These are phyloP conservation scores for Prionace glauca DNA, from an alignment of 2,797 vertebrate species.

Conservation along the genomic window DNA sequence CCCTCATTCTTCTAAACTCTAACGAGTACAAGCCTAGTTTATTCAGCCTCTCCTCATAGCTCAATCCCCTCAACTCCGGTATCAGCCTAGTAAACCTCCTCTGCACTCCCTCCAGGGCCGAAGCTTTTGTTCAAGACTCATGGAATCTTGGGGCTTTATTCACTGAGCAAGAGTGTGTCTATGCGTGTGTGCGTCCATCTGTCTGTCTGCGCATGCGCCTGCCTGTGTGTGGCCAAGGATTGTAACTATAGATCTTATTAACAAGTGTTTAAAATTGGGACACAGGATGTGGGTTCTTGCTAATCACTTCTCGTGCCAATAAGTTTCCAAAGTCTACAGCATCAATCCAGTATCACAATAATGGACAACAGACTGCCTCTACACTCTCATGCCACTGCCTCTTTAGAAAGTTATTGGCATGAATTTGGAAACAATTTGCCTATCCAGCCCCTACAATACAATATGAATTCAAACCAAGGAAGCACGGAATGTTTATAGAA, in stretches of 20 bases:
- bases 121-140: no score
- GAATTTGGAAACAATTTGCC: background rate
- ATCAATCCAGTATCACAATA: background rate
- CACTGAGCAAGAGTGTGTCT: no score
- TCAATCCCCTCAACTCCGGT: no score
- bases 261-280: background rate
- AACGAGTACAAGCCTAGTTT: no score
- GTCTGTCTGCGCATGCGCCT: no score
- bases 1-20: no score
- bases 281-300: background rate
- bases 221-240: no score
- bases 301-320: background rate
- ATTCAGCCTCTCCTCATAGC: no score
- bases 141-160: no score
- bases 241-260: background rate
- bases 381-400: background rate
- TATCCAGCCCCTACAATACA: background rate
- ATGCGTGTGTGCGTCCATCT: no score
- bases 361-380: background rate
- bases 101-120: no score
- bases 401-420: background rate
- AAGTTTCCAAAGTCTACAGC: background rate
- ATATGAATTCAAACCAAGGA: background rate
- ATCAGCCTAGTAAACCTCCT: no score
- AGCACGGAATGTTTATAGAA: background rate